Conservation (phyloP, 2,888 invertebrate species). For the Platycnemis pennipes region DNA sequence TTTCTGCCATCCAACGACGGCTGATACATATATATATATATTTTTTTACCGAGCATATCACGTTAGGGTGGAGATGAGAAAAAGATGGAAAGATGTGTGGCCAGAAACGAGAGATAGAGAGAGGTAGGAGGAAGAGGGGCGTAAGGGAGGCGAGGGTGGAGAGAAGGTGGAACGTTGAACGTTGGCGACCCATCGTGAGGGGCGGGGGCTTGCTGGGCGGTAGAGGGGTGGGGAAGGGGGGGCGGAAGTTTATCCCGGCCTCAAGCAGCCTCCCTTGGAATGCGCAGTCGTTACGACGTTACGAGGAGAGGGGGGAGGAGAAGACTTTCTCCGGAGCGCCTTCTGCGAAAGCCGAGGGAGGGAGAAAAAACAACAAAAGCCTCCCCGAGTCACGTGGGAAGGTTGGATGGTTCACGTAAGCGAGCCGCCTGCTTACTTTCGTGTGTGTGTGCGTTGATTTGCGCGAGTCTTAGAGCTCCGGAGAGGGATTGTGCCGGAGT, state of each 20-base stretch:
- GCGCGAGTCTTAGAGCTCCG: background rate
- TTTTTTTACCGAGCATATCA: too few species aligned
- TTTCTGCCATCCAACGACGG: too few species aligned
- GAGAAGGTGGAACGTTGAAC: background rate
- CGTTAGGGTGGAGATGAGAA: too few species aligned
- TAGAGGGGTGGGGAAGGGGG: background rate
- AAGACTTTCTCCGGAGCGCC: conserved; percentile 37
- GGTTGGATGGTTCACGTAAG: background rate
- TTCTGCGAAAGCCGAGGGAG: conserved; percentile 16
- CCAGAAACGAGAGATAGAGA: too few species aligned
- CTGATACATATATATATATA: too few species aligned
- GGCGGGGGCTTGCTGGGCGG: background rate
- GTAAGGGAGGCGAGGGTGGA: background rate
- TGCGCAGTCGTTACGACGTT: conserved; percentile 18
- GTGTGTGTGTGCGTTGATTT: background rate
- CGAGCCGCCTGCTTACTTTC: too few species aligned
- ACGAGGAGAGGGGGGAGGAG: background rate
- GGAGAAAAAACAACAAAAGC: background rate
- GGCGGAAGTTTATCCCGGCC: background rate
- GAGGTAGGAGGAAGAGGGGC: background rate
- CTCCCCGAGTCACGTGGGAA: conserved; percentile 28
- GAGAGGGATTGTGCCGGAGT: background rate
- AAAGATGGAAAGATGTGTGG: background rate
- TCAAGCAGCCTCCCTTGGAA: conserved; percentile 43
- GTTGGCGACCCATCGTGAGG: background rate